Base-by-base conservation (phyloP, 2,888 invertebrate species). In the Uropetala carovei region DNA sequence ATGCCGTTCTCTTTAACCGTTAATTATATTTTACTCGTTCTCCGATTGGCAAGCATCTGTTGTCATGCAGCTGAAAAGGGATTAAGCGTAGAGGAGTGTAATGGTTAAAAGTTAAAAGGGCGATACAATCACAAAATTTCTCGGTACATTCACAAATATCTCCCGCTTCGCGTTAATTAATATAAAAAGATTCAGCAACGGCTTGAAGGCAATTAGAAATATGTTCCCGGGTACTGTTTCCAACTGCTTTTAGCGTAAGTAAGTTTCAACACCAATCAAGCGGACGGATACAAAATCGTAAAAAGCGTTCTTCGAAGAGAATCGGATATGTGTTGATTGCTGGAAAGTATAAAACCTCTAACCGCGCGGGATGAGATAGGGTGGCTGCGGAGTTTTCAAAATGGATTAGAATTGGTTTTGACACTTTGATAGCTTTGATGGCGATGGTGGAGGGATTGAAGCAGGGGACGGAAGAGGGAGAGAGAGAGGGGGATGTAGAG, bases 381-480 rank as follows among this genome's bases (percentile, higher is more conserved):
- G 83, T 22, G 59, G 86, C 43, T 43, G 43, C 59, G 60, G 86
- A 16, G 83, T 57, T 57, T 16, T 16, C 56, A 16, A 57, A 56
- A 57, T 14, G 83, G 83, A 57, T 57, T 18, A 43, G n/a, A 83
- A 60, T 59, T 64, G 89, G 89, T 64, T 43, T 75, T 75, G 75
- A 75, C 75, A 22, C 75, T 75, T 75, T 75, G 75, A 75, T 75
- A 75, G 75, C 75, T 75, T 75, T 27, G 75, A 75, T 68, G 68
- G 68, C n/a, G 68, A 68, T 75, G 13, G 3, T 43, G 43, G 43
- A 43, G 43, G 43, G 43, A 5, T 43, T 43, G 43, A 43, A 43
- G 1, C 43, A 43, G 43, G 43, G 5, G 43, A 5, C 43, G 43
- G 43, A 43, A 43, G 43, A 5, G 43, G 5, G 43, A 43, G 5